phyloP scores from a whole-genome alignment of 23 tunicate genomes.

The Styela plicata region DNA sequence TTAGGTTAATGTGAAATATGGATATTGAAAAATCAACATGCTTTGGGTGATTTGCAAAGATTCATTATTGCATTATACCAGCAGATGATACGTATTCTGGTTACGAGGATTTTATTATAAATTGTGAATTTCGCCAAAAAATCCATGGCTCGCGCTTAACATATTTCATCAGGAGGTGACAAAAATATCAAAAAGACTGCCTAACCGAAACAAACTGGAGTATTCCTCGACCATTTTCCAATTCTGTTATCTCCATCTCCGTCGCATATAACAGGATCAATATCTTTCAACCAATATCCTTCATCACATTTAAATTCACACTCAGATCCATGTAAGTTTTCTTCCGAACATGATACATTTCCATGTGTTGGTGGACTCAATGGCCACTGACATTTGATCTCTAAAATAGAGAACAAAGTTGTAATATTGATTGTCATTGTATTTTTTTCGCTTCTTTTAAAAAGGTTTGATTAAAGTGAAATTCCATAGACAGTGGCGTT shows the following conservation, averaged over 20 bases:
- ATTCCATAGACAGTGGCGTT: too few species aligned
- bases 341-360: conserved; percentile 33
- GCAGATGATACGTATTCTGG: too few species aligned
- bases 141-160: too few species aligned
- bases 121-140: neutral
- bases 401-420: conserved; percentile 2
- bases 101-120: too few species aligned
- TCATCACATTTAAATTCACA: conserved; percentile 33
- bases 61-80: too few species aligned
- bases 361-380: conserved; percentile 37
- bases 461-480: too few species aligned
- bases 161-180: too few species aligned
- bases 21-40: too few species aligned
- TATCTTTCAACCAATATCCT: conserved; percentile 36
- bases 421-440: too few species aligned
- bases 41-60: too few species aligned
- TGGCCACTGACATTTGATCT: conserved; percentile 27
- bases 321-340: conserved; percentile 22
- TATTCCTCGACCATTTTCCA: conserved; percentile 36
- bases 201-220: conserved; percentile 38
- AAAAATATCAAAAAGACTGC: conserved; percentile 2
- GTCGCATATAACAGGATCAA: neutral
- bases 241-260: conserved; percentile 12
- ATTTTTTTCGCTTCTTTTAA: too few species aligned
- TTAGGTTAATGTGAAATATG: too few species aligned